Evolutionary conservation across 2,888 invertebrate genomes (phyloP), one percentile per base, ranked within the genome.

Genomic region (Mythimna loreyi): DNA sequence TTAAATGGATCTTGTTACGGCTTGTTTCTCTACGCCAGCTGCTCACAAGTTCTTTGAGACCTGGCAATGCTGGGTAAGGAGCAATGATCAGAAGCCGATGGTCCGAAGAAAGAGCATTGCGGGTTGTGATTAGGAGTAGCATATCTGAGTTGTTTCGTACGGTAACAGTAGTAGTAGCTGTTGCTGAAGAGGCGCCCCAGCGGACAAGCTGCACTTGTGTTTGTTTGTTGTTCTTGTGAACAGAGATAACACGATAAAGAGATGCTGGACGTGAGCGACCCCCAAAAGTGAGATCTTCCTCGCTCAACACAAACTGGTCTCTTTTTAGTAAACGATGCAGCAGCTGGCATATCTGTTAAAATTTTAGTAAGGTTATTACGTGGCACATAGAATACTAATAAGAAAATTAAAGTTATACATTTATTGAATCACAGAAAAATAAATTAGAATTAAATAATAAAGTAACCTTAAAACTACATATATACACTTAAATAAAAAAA

Each of bases 71-170:
- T 19, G 87, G 88, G 23, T 87, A 82, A 13, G 78, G 59, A 1
- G 88, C 43, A 33, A 87, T 47, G 19, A 88, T 67, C 1, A 84
- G 61, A 3, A 88, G 81, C 13, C 78, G 77, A 49, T 79, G 84
- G 16, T 72, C 67, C 36, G 66, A 1, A 11, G 70, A 16, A 6
- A 85, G 59, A 36, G 61, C 73, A 49, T 67, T 75, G 8, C 77
- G 81, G 6, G 81, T 78, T 8, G 77, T 62, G 3, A 28, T 78
- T 9, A 88, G 67, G 5, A 75, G 65, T 33, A 72, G 30, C 2
- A 86, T 67, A 33, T 88, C 88, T 16, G 73, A 49, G 1, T 77
- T 75, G 8, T 68, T 77, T 23, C 75, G 70, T 4, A 84, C 80
- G 21, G 86, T 80, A n/a, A 83, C 62, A 30, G 85, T 67, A 13